A percentile compares a stretch with the other conserved stretches of the same genome.
These are phyloP conservation scores for Argyra leucocephala DNA, from an alignment of 2,888 invertebrate genomes.

Conservation along the genomic window DNA sequence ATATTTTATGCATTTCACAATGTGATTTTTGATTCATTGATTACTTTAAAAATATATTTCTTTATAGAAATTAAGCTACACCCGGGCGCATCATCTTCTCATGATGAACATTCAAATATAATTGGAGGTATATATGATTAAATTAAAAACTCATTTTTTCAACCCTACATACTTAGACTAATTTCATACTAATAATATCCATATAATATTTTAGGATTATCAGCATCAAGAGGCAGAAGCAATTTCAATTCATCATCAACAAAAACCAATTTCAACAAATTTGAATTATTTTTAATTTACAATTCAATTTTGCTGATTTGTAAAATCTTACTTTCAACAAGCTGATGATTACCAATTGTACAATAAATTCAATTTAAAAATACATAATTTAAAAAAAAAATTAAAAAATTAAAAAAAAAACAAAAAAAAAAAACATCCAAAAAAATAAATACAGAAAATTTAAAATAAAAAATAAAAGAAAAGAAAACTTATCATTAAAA, in stretches of 20 bases:
- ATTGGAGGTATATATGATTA: slow-evolving; percentile 26
- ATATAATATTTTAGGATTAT: no score
- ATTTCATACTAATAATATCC: background rate
- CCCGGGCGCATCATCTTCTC: slow-evolving; percentile 37
- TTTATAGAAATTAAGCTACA: slow-evolving; percentile 42
- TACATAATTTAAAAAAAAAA: background rate
- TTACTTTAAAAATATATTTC: no score
- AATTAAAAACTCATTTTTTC: background rate
- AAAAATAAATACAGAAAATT: background rate
- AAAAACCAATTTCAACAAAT: slow-evolving; percentile 3
- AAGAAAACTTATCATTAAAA: background rate
- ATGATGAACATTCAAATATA: slow-evolving; percentile 42
- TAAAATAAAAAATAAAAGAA: slow-evolving; percentile 7
- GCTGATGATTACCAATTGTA: background rate
- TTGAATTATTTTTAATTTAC: background rate
- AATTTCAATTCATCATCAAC: slow-evolving; percentile 8
- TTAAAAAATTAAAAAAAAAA: background rate
- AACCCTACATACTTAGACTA: background rate
- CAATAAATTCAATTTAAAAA: background rate
- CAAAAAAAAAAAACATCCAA: slow-evolving; percentile 7
- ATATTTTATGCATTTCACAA: slow-evolving; percentile 1
- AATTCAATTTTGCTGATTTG: slow-evolving; percentile 1
- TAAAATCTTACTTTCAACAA: slow-evolving; percentile 1
- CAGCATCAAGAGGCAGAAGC: slow-evolving; percentile 9
- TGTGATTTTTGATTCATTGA: no score